Base-by-base conservation (phyloP, 2,797 vertebrate species). In the Champsocephalus gunnari region DNA sequence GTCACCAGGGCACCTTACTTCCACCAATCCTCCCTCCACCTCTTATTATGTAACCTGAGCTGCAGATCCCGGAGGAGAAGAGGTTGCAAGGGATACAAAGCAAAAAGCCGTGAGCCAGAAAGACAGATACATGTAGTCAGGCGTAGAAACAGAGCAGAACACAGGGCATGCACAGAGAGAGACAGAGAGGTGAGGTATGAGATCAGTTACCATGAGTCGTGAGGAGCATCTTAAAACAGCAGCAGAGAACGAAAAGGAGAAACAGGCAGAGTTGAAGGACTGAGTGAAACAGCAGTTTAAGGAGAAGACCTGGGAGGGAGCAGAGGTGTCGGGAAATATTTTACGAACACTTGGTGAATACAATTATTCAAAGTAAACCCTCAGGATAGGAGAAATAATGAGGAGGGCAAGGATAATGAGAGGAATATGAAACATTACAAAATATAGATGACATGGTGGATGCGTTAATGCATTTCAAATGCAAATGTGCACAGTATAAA, bases 11-110 rank as follows among this genome's bases (percentile, higher is more conserved):
- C 28, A 28, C 69, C 50, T 76, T 68, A 71, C 77, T 62, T 77
- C 44, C 59, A 76, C 12, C 72, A 53, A 70, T 32, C 24, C 68
- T 68, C 56, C 60, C 68, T 79, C 61, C 76, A 71, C 60, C 79
- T 79, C 24, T 24, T 24, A 73, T 91, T 92, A 89, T 76, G 70
- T 88, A 93, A 93, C 82, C 71, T 70, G 71, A 72, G 77, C 74
- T 61, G 71, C 73, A 66, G 65, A 82, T 73, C 84, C 79, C 53
- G 63, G 54, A 60, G 72, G 75, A 80, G 73, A 75, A 48, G 77
- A 72, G 53, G 75, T 68, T 54, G 71, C 12, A 44, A 17, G 45
- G 67, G 72, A 75, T 66, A 21, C 71, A 79, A 75, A 71, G 57
- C 63, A 21, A 73, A 79, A 75, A 71, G 59, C 63, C 2, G 61